Percentiles rank a stretch among this genome's conserved stretches.
These are phyloP conservation scores for Pangasianodon gigas DNA, from an alignment of 2,113 vertebrate species.

Conservation along the genomic window DNA sequence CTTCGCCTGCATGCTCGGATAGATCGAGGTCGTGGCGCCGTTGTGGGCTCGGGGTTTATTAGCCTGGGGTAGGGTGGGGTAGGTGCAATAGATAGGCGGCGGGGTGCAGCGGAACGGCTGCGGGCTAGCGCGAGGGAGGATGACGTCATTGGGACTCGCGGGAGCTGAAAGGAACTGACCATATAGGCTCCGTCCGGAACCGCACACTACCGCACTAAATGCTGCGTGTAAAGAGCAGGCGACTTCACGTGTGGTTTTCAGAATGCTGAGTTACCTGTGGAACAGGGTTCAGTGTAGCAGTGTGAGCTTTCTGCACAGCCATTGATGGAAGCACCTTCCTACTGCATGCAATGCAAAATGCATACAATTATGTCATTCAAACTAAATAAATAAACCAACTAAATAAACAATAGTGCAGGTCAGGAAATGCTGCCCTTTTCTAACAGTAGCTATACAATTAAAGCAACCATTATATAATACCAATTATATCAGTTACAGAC, in stretches of 20 bases:
- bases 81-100: slow-evolving; percentile 60
- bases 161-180: slow-evolving; percentile 58
- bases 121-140: slow-evolving; percentile 55
- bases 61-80: slow-evolving; percentile 60
- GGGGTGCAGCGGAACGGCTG: slow-evolving; percentile 58
- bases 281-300: neutral
- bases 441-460: neutral
- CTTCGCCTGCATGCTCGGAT: slow-evolving; percentile 46
- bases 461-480: neutral
- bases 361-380: neutral
- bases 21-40: neutral
- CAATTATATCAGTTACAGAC: neutral
- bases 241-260: neutral
- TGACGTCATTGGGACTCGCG: slow-evolving; percentile 77
- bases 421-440: neutral
- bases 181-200: slow-evolving; percentile 5
- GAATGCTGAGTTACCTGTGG: neutral
- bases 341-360: slow-evolving; percentile 28
- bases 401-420: neutral
- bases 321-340: slow-evolving; percentile 60
- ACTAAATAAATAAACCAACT: neutral
- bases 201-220: neutral
- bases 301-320: neutral
- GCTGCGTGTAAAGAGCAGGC: neutral
- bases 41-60: slow-evolving; percentile 17